Evolutionary conservation across 1,140 invertebrate species (phyloP).

Genomic region (Oreohelix idahoensis): DNA sequence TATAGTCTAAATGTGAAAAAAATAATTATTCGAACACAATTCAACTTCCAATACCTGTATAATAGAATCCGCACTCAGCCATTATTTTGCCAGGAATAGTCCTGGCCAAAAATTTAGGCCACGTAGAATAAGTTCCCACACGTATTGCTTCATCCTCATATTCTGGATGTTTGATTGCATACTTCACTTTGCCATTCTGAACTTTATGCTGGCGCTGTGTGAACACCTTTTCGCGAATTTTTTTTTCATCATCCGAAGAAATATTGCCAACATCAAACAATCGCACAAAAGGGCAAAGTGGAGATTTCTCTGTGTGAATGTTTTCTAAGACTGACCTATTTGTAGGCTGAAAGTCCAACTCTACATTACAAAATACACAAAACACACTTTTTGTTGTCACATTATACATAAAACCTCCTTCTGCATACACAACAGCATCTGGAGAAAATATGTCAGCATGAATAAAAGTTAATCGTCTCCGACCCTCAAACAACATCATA

Average conservation of each 20-base stretch:
- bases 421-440: conserved; percentile 29
- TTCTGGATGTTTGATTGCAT: conserved; percentile 40
- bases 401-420: conserved; percentile 41
- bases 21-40: not conserved
- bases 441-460: conserved; percentile 7
- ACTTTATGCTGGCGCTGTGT: conserved; percentile 16
- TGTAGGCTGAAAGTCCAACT: conserved; percentile 12
- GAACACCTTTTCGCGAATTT: conserved; percentile 6
- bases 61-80: conserved; percentile 44
- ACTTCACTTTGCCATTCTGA: conserved; percentile 34
- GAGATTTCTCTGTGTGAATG: conserved; percentile 32
- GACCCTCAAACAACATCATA: conserved; percentile 42
- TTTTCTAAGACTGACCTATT: not conserved
- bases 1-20: not conserved
- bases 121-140: conserved; percentile 37
- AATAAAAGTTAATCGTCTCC: conserved; percentile 39
- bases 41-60: conserved; percentile 20
- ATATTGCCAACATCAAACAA: conserved; percentile 43
- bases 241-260: conserved; percentile 28
- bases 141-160: conserved; percentile 37
- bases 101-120: conserved; percentile 31
- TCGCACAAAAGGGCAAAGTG: conserved; percentile 37
- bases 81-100: conserved; percentile 14
- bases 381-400: conserved; percentile 5
- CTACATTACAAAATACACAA: conserved; percentile 42